phyloP scores from a whole-genome alignment of 2,888 invertebrate species.

The Ganaspis brasiliensis region DNA sequence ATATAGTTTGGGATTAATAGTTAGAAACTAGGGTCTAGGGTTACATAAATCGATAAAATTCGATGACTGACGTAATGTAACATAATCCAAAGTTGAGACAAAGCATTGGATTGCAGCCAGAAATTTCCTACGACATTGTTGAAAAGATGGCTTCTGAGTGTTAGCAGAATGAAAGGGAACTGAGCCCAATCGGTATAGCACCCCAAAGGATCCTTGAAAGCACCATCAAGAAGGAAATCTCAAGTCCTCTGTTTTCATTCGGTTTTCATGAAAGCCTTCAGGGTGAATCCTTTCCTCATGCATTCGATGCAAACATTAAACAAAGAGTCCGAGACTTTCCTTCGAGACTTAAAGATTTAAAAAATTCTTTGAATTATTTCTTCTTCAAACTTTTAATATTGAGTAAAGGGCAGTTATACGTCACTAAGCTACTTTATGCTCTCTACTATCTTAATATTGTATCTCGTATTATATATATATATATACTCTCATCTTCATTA shows the following conservation, averaged over 20 bases:
- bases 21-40: background rate
- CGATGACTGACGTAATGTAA: constrained; percentile 12
- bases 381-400: background rate
- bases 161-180: constrained; percentile 7
- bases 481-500: no score
- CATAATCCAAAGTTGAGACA: constrained; percentile 31
- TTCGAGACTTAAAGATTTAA: background rate
- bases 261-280: constrained; percentile 10
- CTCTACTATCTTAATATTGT: no score
- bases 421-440: background rate
- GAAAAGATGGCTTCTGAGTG: constrained; percentile 23
- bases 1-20: background rate
- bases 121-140: constrained; percentile 14
- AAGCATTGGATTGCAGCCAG: constrained; percentile 38
- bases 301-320: constrained; percentile 26
- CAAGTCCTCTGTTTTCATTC: constrained; percentile 40
- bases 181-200: constrained; percentile 24
- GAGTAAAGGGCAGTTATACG: background rate
- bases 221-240: constrained; percentile 29
- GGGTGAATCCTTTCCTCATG: constrained; percentile 21
- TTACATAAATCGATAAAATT: constrained; percentile 12
- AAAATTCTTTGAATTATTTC: background rate
- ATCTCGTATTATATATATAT: no score
- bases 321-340: constrained; percentile 25
- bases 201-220: constrained; percentile 31